Percentiles rank a stretch among this genome's conserved stretches.
Conservation (phyloP, 2,888 invertebrate genomes). For the Deilephila elpenor region DNA sequence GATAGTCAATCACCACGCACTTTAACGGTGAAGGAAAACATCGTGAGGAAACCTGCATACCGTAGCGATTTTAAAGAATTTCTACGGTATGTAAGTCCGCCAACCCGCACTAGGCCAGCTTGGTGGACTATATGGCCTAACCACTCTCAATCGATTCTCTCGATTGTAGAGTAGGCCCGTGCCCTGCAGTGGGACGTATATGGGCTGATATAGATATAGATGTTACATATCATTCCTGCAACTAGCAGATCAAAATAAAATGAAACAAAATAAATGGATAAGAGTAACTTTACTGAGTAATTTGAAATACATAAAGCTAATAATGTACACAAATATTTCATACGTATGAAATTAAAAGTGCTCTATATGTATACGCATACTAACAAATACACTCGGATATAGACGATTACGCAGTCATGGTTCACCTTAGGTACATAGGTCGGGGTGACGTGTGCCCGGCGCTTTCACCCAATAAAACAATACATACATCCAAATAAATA, state of each 20-base stretch:
- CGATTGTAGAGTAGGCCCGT: too few species aligned
- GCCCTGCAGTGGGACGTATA: too few species aligned
- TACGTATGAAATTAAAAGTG: constrained; percentile 45
- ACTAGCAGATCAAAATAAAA: background rate
- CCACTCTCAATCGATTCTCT: too few species aligned
- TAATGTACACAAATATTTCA: constrained; percentile 51
- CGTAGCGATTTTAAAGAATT: too few species aligned
- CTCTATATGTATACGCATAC: constrained; percentile 32
- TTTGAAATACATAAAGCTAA: constrained; percentile 61
- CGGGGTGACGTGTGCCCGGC: background rate
- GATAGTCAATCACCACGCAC: too few species aligned
- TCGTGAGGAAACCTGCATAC: too few species aligned
- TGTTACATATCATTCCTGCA: background rate
- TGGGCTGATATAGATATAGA: too few species aligned
- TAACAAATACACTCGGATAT: constrained; percentile 37
- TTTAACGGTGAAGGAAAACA: too few species aligned
- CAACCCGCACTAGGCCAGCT: too few species aligned
- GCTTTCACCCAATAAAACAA: background rate
- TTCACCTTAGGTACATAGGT: constrained; percentile 38
- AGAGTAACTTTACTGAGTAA: constrained; percentile 62
- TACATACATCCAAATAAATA: background rate
- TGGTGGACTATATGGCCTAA: too few species aligned
- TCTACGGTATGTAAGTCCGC: too few species aligned
- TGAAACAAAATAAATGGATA: constrained; percentile 38
- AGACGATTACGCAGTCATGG: constrained; percentile 52